Evolutionary conservation across 2,888 invertebrate species (phyloP).

Genomic region (Plutella xylostella): DNA sequence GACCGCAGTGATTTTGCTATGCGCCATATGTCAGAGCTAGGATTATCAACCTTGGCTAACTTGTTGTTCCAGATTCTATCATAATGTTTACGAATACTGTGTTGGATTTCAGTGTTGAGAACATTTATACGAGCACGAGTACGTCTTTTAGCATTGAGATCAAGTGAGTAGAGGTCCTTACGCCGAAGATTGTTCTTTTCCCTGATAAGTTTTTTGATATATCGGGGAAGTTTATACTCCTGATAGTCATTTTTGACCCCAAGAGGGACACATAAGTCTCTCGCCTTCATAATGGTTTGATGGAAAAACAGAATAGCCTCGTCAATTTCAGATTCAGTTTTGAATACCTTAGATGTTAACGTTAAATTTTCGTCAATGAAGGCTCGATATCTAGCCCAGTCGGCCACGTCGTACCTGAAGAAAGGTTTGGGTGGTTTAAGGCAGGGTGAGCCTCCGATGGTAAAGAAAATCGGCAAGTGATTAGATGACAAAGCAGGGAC

Average conservation of each 20-base stretch:
- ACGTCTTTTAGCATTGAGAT: not conserved
- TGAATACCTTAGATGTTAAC: not conserved
- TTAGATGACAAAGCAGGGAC: not conserved
- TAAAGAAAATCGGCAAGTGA: not conserved
- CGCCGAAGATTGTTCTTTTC: conserved; percentile 5
- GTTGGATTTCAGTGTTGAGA: not conserved
- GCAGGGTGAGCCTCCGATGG: not conserved
- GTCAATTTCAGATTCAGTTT: conserved; percentile 1
- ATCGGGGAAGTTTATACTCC: not conserved
- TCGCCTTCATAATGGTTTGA: not conserved
- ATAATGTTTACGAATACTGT: not conserved
- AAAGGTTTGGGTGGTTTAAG: not conserved
- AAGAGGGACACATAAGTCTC: conserved; percentile 2
- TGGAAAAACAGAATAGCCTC: not conserved
- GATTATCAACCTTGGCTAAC: conserved; percentile 7
- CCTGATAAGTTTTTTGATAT: conserved; percentile 6
- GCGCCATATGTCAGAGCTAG: conserved; percentile 8
- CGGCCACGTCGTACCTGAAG: not conserved
- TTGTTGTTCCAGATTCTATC: conserved; percentile 9
- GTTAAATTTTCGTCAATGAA: not conserved
- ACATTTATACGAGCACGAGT: conserved; percentile 2
- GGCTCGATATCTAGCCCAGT: not conserved
- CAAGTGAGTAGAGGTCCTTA: not conserved
- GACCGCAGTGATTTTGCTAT: conserved; percentile 2
- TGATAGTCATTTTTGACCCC: not conserved